Conservation (phyloP, 2,113 vertebrate genomes). For the Passer montanus region DNA sequence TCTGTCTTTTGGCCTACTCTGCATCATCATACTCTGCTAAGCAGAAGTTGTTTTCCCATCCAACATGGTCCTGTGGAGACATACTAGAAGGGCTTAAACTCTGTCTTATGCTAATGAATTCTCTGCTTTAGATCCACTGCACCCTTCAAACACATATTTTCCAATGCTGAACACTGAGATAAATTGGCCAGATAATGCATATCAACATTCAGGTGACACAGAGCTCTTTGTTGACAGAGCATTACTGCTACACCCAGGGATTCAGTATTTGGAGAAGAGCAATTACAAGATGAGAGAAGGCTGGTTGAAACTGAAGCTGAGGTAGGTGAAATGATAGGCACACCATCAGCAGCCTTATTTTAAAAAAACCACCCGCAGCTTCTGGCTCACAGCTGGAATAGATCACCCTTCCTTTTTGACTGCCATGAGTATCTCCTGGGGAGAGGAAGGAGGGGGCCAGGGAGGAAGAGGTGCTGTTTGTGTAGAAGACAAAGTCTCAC, state of each 20-base stretch:
- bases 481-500: neutral
- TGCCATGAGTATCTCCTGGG: neutral
- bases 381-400: constrained; percentile 2
- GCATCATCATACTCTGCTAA: neutral
- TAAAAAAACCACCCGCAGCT: neutral
- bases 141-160: neutral
- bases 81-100: neutral
- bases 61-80: neutral
- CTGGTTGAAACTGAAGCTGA: neutral
- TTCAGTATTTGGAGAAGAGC: neutral
- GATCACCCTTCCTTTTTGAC: neutral
- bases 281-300: neutral
- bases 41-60: neutral
- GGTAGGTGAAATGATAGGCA: neutral
- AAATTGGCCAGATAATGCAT: neutral
- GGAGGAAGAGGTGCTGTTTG: neutral
- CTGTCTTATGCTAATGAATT: neutral
- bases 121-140: neutral
- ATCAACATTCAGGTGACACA: neutral
- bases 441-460: neutral
- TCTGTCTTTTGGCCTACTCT: neutral
- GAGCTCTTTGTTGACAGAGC: neutral
- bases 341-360: neutral
- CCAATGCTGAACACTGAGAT: neutral
- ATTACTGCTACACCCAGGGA: neutral